Conservation (phyloP, 1,140 invertebrate species). For the Phymastichus coffea region DNA sequence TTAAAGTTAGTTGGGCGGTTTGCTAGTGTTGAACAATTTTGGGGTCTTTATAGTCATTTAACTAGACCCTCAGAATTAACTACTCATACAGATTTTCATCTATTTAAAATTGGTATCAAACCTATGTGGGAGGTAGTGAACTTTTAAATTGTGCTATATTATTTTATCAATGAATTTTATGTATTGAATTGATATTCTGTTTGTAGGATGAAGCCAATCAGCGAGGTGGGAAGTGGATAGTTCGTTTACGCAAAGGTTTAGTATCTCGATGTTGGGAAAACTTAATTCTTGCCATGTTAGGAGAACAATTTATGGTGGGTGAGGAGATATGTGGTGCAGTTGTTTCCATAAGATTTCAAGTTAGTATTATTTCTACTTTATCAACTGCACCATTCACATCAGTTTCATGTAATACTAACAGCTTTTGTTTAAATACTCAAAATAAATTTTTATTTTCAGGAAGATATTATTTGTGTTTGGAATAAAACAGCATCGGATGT, state of each 20-base stretch:
- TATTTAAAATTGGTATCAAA: slow-evolving; percentile 98
- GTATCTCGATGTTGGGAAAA: slow-evolving; percentile 98
- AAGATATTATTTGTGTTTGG: slow-evolving; percentile 98
- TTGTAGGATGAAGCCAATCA: slow-evolving; percentile 86
- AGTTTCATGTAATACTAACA: not conserved
- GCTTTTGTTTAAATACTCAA: not conserved
- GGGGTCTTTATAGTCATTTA: slow-evolving; percentile 91
- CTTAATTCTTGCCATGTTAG: slow-evolving; percentile 94
- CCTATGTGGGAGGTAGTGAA: slow-evolving; percentile 92
- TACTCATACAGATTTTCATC: slow-evolving; percentile 91
- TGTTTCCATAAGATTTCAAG: slow-evolving; percentile 90
- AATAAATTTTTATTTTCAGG: slow-evolving; percentile 60
- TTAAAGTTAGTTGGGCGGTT: slow-evolving; percentile 78
- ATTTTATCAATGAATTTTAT: slow-evolving; percentile 8
- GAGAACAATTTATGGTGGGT: slow-evolving; percentile 98
- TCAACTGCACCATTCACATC: not conserved
- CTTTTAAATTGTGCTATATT: not conserved
- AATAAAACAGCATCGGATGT: slow-evolving; percentile 91
- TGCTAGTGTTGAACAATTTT: slow-evolving; percentile 94
- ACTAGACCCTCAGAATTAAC: slow-evolving; percentile 84
- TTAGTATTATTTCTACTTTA: too few relatives aligned
- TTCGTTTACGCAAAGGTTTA: slow-evolving; percentile 90
- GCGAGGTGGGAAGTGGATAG: slow-evolving; percentile 96
- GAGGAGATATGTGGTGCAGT: slow-evolving; percentile 98
- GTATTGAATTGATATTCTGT: slow-evolving; percentile 5